Base-by-base conservation (phyloP, 2,113 vertebrate species). In the Carettochelys insculpta region DNA sequence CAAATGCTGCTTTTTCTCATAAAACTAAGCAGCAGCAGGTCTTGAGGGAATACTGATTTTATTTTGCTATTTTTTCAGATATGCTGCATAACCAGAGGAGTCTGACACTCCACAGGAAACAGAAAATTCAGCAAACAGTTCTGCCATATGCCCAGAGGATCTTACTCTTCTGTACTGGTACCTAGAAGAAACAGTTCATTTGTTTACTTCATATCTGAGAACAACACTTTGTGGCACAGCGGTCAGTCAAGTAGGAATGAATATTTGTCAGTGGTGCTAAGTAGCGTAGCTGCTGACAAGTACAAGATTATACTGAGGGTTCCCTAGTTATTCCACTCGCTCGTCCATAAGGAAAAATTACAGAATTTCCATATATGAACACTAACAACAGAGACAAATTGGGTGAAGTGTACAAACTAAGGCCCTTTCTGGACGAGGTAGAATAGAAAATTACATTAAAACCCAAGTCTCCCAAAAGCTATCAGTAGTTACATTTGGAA, bases 351-450 rank as follows among this genome's bases (percentile, higher is more conserved):
- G 50, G 58, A 94, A 84, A 58, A 73, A 78, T 88, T 77, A 80
- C 95, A 79, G 41, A 94, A 91, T 85, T 91, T 45, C 52, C 82
- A 77, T 47, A 45, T 84, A 85, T 93, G 31, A 93, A 68, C 78
- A 87, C 19, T 87, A 75, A 94, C 79, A 92, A 22, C 45, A 75
- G 41, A 41, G 25, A 92, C 85, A 24, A 24, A 91, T 75, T 29
- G 93, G 50, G 83, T 7, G 11, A 83, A 78, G 29, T 56, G 47
- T 6, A 45, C 27, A 90, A 91, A 77, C 16, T 82, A 6, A 27
- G 83, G 27, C 22, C 9, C 91, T 93, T 50, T 93, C 89, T 87
- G 80, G 50, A 71, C 95, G 95, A 97, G 95, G 97, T 96, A 97
- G 95, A 95, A 97, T 86, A 43, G 10, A 56, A 80, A 96, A 9